Conservation (phyloP, 2,797 vertebrate species). For the Acridotheres tristis region DNA sequence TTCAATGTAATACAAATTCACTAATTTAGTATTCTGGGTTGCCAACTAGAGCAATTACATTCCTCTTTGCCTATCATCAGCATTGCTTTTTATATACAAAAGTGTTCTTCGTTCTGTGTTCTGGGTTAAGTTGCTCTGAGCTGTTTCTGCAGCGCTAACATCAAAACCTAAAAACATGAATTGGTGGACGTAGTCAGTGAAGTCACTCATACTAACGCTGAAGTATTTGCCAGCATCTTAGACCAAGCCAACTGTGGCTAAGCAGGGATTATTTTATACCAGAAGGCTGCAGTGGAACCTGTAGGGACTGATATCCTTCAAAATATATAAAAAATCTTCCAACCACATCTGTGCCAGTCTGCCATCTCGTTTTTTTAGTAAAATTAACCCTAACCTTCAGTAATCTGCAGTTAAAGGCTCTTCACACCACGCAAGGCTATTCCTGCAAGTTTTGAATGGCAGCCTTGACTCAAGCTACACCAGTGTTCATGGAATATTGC, state of each 20-base stretch:
- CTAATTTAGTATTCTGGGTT: neutral
- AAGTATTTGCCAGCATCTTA: neutral
- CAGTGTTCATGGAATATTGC: fast-evolving
- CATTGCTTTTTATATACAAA: neutral
- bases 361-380: neutral
- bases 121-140: neutral
- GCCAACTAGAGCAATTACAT: neutral
- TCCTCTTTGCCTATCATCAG: neutral
- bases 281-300: neutral
- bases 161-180: neutral
- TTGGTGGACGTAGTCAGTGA: neutral
- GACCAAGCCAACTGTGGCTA: neutral
- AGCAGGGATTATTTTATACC: neutral
- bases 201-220: neutral
- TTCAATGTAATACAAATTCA: neutral
- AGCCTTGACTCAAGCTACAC: neutral
- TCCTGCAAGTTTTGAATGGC: fast-evolving
- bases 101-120: neutral
- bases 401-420: neutral
- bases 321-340: neutral
- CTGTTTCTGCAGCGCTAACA: neutral
- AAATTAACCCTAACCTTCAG: neutral
- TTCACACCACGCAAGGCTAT: neutral
- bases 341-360: neutral
- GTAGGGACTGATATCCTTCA: neutral